Percentiles rank a stretch among this genome's conserved stretches.
phyloP scores from a whole-genome alignment of 2,797 vertebrate species.

The Sebastes taczanowskii region DNA sequence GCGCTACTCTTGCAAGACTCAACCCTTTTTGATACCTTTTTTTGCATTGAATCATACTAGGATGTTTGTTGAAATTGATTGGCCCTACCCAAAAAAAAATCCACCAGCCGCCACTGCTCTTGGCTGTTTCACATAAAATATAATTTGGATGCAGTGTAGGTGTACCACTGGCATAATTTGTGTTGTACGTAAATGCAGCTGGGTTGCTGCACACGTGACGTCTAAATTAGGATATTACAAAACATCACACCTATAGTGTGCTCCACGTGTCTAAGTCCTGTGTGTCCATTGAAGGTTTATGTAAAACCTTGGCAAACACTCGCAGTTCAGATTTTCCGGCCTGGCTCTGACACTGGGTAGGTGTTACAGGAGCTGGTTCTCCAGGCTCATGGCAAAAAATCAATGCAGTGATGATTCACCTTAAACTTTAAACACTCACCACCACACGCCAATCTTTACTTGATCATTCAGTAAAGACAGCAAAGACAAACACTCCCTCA shows the following conservation, averaged over 20 bases:
- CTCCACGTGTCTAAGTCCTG: not conserved
- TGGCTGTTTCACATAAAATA: too few species aligned
- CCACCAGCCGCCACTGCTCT: too few species aligned
- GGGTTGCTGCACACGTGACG: too few species aligned
- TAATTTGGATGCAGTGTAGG: too few species aligned
- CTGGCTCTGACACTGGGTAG: constrained; percentile 2
- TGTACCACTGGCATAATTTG: not conserved
- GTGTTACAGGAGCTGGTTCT: constrained; percentile 10
- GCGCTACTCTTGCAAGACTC: too few species aligned
- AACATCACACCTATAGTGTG: not conserved
- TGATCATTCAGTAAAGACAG: constrained; percentile 11
- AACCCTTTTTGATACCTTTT: too few species aligned
- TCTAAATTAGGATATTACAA: not conserved
- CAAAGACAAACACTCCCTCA: not conserved
- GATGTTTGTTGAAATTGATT: too few species aligned
- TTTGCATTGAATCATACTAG: too few species aligned
- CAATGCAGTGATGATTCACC: constrained; percentile 30
- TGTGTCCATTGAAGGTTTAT: not conserved
- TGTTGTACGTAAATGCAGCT: not conserved
- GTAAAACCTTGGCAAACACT: constrained; percentile 3
- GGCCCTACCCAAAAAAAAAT: too few species aligned
- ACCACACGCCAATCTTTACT: constrained; percentile 8
- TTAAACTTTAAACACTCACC: constrained; percentile 8
- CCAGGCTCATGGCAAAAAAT: constrained; percentile 1
- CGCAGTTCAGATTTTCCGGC: not conserved